These are phyloP conservation scores for Neomorphus geoffroyi DNA, from an alignment of 2,797 vertebrate genomes.

Conservation along the genomic window DNA sequence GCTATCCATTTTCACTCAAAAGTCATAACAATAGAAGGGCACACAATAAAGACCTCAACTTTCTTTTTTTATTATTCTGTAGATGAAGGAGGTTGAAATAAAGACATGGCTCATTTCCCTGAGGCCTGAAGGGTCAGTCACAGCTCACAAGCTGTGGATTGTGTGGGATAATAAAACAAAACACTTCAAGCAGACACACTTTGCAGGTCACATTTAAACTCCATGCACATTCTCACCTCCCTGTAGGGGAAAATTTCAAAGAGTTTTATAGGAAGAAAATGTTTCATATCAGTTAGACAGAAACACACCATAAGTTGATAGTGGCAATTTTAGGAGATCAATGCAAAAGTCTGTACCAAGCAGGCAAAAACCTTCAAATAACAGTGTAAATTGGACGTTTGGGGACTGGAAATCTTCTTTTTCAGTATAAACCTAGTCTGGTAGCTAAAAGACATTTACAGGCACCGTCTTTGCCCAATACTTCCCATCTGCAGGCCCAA, in stretches of 20 bases:
- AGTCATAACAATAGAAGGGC: neutral
- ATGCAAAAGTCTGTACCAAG: neutral
- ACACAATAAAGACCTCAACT: neutral
- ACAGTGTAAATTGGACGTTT: neutral
- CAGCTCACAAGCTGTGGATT: neutral
- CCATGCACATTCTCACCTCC: neutral
- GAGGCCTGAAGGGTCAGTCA: neutral
- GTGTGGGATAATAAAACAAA: neutral
- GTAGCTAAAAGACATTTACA: neutral
- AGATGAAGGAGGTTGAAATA: neutral
- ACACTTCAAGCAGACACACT: neutral
- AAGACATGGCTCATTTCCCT: fast-evolving
- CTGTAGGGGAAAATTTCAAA: neutral
- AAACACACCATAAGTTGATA: neutral
- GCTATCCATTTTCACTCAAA: neutral
- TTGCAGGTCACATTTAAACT: neutral
- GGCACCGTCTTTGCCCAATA: neutral
- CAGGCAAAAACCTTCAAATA: neutral
- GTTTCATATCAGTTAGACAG: neutral
- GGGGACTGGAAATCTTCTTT: neutral
- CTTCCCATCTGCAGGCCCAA: neutral
- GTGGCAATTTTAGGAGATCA: neutral
- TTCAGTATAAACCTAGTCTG: neutral
- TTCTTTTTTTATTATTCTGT: neutral
- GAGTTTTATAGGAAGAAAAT: neutral